These are phyloP conservation scores for Prolemur simus DNA, from an alignment of 2,113 vertebrate species.

Conservation along the genomic window DNA sequence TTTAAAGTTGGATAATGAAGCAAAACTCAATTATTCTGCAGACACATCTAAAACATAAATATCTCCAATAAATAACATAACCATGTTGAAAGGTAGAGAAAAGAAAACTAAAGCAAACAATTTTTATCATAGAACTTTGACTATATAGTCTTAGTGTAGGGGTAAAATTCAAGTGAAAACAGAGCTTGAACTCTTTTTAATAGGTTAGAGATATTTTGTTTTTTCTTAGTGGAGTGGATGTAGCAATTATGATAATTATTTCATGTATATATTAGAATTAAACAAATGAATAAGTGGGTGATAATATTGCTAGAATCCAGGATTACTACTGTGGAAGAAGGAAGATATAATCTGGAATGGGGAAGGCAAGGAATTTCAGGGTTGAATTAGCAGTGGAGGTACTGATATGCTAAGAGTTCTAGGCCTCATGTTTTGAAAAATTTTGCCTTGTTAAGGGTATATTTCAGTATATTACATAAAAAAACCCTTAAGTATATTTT, in stretches of 20 bases:
- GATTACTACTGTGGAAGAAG: not conserved
- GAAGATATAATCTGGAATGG: not conserved
- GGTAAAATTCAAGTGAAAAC: not conserved
- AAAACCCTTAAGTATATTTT: not conserved
- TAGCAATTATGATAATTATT: not conserved
- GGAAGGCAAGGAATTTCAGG: not conserved
- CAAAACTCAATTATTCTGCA: not conserved
- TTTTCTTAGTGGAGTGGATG: not conserved
- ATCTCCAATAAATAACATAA: not conserved
- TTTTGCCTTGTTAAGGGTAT: not conserved
- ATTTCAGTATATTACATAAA: not conserved
- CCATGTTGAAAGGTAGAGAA: not conserved
- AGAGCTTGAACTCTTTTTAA: not conserved
- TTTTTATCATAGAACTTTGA: not conserved
- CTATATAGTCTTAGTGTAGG: not conserved
- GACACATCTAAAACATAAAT: not conserved
- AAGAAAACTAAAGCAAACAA: not conserved
- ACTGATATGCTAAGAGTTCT: not conserved
- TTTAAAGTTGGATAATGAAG: not conserved
- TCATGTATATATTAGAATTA: not conserved
- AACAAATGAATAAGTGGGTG: not conserved
- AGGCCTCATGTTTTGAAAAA: not conserved
- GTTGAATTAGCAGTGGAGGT: not conserved
- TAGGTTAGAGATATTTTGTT: not conserved
- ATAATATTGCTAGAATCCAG: not conserved